Conservation (phyloP, 2,797 vertebrate genomes). For the Kryptolebias ocellatus region DNA sequence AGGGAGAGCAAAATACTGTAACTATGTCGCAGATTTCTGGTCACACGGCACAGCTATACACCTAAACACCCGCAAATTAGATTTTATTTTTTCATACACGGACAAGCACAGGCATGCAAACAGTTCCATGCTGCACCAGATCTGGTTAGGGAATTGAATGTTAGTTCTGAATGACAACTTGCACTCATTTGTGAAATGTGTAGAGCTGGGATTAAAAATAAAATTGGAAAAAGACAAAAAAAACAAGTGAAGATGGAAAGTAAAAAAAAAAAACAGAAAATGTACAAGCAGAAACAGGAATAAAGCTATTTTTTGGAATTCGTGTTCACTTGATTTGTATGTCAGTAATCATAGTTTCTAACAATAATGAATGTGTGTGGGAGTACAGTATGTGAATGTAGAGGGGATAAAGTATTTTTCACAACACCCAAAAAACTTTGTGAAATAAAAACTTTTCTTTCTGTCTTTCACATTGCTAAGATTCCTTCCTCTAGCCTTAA, state of each 20-base stretch:
- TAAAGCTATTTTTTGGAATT: too few species aligned
- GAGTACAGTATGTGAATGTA: too few species aligned
- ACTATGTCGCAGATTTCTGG: constrained; percentile 38
- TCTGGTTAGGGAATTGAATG: constrained; percentile 7
- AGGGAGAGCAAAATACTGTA: constrained; percentile 12
- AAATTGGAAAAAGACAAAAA: constrained; percentile 26
- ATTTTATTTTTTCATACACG: constrained; percentile 13
- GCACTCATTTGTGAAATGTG: constrained; percentile 37
- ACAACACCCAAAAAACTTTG: too few species aligned
- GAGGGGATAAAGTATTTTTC: too few species aligned
- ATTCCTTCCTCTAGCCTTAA: too few species aligned
- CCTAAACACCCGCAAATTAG: not conserved
- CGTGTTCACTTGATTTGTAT: too few species aligned
- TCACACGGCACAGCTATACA: constrained; percentile 32
- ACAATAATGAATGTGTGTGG: too few species aligned
- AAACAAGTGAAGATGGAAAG: constrained; percentile 1
- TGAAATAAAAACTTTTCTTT: too few species aligned
- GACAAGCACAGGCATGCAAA: not conserved
- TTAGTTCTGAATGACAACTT: constrained; percentile 35
- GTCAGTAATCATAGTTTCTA: too few species aligned
- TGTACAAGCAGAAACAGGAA: too few species aligned
- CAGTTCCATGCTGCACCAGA: constrained; percentile 18
- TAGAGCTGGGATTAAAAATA: constrained; percentile 1
- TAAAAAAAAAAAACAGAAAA: constrained; percentile 11
- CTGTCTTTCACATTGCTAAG: too few species aligned